phyloP scores from a whole-genome alignment of 2,888 invertebrate genomes.

The Cremastobaeus sp. region DNA sequence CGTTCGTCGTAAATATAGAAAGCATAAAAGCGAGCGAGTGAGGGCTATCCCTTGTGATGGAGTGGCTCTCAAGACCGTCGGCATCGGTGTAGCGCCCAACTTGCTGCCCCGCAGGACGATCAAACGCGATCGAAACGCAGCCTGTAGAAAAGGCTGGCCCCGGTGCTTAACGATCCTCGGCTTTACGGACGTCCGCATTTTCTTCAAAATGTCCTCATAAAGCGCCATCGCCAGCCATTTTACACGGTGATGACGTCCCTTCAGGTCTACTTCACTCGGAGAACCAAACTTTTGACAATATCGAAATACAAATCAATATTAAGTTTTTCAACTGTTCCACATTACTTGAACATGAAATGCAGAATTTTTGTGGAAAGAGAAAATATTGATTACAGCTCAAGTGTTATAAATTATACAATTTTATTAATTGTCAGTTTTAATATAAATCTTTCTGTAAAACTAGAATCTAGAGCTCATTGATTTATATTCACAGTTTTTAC shows the following conservation, averaged over 20 bases:
- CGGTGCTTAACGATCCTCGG: constrained; percentile 70
- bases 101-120: constrained; percentile 68
- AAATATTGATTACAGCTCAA: no score
- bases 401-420: no score
- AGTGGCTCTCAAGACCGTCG: constrained; percentile 73
- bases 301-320: constrained; percentile 22
- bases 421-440: no score
- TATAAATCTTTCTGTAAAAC: no score
- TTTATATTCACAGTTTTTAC: neutral
- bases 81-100: constrained; percentile 66
- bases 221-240: constrained; percentile 53
- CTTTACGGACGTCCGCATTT: constrained; percentile 72
- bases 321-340: no score
- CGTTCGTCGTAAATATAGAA: constrained; percentile 75
- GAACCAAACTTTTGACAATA: constrained; percentile 22
- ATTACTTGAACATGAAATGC: no score
- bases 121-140: constrained; percentile 63
- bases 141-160: constrained; percentile 41
- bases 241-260: constrained; percentile 31
- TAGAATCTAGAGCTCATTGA: no score
- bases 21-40: constrained; percentile 69
- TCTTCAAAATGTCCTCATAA: constrained; percentile 73
- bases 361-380: no score
- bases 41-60: constrained; percentile 74
- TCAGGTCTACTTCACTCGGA: constrained; percentile 13